Base-by-base conservation (phyloP, 2,888 invertebrate species). In the Mythimna loreyi region DNA sequence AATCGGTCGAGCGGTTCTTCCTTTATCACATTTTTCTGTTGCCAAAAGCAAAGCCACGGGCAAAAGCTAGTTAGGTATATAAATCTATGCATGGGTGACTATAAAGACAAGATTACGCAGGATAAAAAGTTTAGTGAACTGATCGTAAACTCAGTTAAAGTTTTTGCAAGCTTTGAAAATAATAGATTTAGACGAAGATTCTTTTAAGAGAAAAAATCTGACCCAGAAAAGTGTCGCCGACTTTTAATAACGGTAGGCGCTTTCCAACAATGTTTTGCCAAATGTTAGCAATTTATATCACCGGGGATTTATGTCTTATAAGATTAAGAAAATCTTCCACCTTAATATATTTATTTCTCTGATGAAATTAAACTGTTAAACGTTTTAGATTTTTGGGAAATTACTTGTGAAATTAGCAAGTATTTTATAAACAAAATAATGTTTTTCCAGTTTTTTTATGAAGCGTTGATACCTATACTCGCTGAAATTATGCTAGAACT, bases 171-270 rank as follows among this genome's bases (percentile, higher is more conserved):
- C 52, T 61, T 28, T 43, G 30, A 47, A 65, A 49, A 59, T 62
- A 65, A 56, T 67, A 45, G 63, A 71, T 64, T 49, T 30, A 36
- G 52, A 69, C 52, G 47, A 60, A 80, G 60, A 66, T 67, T 75
- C 56, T 63, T 67, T 53, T 49, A 49, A 50, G 45, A 36, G 30
- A 56, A 70, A 67, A 59, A 58, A 3, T 53, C 16, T 59, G 82
- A 75, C 81, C 82, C 59, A 82, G 61, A 79, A 75, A 82, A 61
- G 75, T 75, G 82, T 80, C 72, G 50, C 63, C 56, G 80, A 81
- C 81, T 79, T 70, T 66, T 82, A 72, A 69, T 79, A 79, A 63
- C 63, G 36, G 66, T 70, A 49, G 40, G 53, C 58, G 71, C 53
- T 68, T 59, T 62, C 40, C 25, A 53, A 73, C 67, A 78, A 56